phyloP scores from a whole-genome alignment of 2,113 vertebrate genomes.

The Psammodynastes pulverulentus region DNA sequence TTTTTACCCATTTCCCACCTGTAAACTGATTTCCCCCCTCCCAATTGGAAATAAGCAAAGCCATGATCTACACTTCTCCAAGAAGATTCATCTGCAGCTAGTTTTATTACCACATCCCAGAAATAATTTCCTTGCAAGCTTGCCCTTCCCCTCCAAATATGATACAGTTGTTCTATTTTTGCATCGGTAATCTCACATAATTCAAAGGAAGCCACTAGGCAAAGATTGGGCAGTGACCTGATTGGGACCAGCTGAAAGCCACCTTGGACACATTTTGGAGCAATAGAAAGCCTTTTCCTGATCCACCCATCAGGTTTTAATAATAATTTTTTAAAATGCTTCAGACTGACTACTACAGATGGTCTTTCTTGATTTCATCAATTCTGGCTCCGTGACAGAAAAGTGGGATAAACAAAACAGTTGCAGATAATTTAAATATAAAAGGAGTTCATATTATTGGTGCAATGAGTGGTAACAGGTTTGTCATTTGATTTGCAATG shows the following conservation, averaged over 20 bases:
- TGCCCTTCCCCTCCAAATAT: neutral
- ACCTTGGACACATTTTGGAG: neutral
- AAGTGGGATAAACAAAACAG: neutral
- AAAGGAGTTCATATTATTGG: conserved; percentile 5
- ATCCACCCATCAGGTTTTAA: neutral
- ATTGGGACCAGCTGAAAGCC: conserved; percentile 18
- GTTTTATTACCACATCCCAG: neutral
- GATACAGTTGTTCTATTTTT: neutral
- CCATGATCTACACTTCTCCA: neutral
- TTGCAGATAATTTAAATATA: conserved; percentile 20
- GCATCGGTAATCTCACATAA: neutral
- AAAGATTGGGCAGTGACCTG: neutral
- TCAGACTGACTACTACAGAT: neutral
- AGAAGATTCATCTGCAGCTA: neutral
- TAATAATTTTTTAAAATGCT: neutral
- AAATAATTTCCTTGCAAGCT: neutral
- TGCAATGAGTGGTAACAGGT: neutral
- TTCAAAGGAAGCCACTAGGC: conserved; percentile 3
- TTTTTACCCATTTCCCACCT: neutral
- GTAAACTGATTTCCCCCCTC: neutral
- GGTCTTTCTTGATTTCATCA: neutral
- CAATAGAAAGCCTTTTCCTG: neutral
- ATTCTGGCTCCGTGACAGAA: neutral
- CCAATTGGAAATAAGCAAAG: neutral
- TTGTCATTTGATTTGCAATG: neutral